phyloP scores from a whole-genome alignment of 1,140 invertebrate species.

The Odontomachus brunneus region DNA sequence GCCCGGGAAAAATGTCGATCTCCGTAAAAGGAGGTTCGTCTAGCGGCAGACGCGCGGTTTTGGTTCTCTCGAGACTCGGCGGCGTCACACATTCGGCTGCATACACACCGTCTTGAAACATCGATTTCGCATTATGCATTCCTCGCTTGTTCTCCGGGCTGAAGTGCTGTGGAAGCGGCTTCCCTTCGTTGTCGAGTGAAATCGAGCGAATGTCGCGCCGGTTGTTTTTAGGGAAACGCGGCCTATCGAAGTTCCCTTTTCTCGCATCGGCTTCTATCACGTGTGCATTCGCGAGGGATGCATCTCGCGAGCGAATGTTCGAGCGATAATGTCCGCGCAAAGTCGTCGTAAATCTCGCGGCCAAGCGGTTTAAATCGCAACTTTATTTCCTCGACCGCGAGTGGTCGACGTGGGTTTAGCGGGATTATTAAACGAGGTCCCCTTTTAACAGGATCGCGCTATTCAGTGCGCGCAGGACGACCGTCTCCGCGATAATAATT shows the following conservation, averaged over 20 bases:
- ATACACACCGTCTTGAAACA: not conserved
- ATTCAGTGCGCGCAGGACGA: not conserved
- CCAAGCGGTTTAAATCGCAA: slow-evolving; percentile 39
- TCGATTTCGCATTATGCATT: not conserved
- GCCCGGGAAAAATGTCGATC: slow-evolving; percentile 31
- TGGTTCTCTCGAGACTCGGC: not conserved
- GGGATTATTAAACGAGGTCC: slow-evolving; percentile 37
- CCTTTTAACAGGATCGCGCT: slow-evolving; percentile 17
- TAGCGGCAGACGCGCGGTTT: not conserved
- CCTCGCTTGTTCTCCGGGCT: not conserved
- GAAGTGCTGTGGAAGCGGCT: not conserved
- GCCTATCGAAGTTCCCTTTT: not conserved
- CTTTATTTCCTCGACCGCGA: slow-evolving; percentile 40
- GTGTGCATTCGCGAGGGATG: slow-evolving; percentile 19
- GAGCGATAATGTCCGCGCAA: slow-evolving; percentile 35
- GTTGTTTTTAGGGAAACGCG: slow-evolving; percentile 28
- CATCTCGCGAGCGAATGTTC: slow-evolving; percentile 28
- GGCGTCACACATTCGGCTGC: not conserved
- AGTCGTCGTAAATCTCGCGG: slow-evolving; percentile 52
- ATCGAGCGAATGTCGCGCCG: not conserved
- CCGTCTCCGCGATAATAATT: slow-evolving; percentile 3
- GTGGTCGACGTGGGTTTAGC: slow-evolving; percentile 4
- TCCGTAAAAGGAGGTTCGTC: slow-evolving; percentile 21
- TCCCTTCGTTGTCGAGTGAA: not conserved
- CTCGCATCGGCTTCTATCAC: not conserved